A percentile compares a stretch with the other conserved stretches of the same genome.
phyloP scores from a whole-genome alignment of 2,888 invertebrate species.

The Aporophyla lueneburgensis region DNA sequence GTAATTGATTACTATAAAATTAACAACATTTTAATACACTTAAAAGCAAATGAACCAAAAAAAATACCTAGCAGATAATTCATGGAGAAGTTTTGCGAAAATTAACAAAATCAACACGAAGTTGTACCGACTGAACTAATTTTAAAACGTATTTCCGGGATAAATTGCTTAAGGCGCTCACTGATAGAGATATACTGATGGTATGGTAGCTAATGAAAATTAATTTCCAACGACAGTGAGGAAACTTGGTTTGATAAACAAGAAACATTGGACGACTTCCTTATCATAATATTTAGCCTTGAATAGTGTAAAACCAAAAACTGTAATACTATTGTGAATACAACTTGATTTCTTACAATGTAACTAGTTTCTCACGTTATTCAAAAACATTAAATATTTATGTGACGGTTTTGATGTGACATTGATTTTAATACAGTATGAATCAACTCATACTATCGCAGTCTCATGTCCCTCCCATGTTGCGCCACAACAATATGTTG shows the following conservation, averaged over 20 bases:
- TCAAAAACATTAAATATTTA: neutral
- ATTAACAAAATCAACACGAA: neutral
- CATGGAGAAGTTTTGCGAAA: neutral
- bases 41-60: neutral
- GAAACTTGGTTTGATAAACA: constrained; percentile 57
- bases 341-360: constrained; percentile 19
- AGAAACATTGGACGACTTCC: constrained; percentile 47
- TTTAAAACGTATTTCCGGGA: neutral
- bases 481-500: too few species aligned
- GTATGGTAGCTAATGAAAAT: constrained; percentile 37
- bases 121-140: neutral
- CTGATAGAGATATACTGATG: constrained; percentile 4
- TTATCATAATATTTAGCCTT: constrained; percentile 69
- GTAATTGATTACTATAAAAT: neutral
- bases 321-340: constrained; percentile 39
- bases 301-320: constrained; percentile 8
- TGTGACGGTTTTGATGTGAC: neutral
- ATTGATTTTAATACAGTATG: neutral
- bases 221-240: constrained; percentile 15
- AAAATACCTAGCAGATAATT: constrained; percentile 12
- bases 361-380: neutral
- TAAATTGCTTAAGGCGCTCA: neutral
- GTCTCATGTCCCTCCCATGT: too few species aligned
- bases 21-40: neutral
- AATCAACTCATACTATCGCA: too few species aligned